phyloP scores from a whole-genome alignment of 2,888 invertebrate species.

The Drosophila sordidula region DNA sequence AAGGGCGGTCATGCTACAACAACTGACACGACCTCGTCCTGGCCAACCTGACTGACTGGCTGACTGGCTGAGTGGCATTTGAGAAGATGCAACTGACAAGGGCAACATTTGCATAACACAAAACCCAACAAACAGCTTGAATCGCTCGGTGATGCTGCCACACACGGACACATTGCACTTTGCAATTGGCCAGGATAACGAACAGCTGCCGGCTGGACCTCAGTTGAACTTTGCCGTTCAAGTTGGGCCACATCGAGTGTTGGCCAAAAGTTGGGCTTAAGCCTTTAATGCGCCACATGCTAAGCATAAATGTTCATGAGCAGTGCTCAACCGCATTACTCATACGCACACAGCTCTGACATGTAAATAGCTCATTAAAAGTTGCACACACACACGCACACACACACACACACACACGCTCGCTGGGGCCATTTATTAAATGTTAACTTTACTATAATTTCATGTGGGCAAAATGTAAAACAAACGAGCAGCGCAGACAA shows the following conservation, averaged over 20 bases:
- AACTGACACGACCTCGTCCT: slow-evolving; percentile 34
- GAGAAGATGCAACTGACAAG: slow-evolving; percentile 43
- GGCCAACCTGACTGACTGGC: slow-evolving; percentile 4
- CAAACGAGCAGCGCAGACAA: slow-evolving; percentile 59
- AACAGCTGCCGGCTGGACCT: background rate
- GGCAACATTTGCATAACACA: slow-evolving; percentile 43
- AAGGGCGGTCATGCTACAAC: slow-evolving; percentile 23
- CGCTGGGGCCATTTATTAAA: slow-evolving; percentile 74
- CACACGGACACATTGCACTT: slow-evolving; percentile 23
- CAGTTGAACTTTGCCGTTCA: slow-evolving; percentile 13
- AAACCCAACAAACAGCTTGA: slow-evolving; percentile 19
- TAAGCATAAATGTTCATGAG: slow-evolving; percentile 18
- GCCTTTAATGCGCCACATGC: slow-evolving; percentile 17
- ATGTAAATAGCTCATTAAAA: slow-evolving; percentile 71
- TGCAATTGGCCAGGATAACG: slow-evolving; percentile 26
- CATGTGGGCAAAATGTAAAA: slow-evolving; percentile 71
- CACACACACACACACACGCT: slow-evolving; percentile 10
- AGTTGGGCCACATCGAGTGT: background rate
- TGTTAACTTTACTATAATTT: slow-evolving; percentile 69
- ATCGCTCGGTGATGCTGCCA: slow-evolving; percentile 19
- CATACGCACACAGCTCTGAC: slow-evolving; percentile 42
- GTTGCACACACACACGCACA: slow-evolving; percentile 23
- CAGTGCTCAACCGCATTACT: slow-evolving; percentile 26
- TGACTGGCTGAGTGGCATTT: slow-evolving; percentile 30
- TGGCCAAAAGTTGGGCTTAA: slow-evolving; percentile 15